Percentiles rank a stretch among this genome's conserved stretches.
These are phyloP conservation scores for Sceloporus undulatus DNA, from an alignment of 2,113 vertebrate genomes.

Conservation along the genomic window DNA sequence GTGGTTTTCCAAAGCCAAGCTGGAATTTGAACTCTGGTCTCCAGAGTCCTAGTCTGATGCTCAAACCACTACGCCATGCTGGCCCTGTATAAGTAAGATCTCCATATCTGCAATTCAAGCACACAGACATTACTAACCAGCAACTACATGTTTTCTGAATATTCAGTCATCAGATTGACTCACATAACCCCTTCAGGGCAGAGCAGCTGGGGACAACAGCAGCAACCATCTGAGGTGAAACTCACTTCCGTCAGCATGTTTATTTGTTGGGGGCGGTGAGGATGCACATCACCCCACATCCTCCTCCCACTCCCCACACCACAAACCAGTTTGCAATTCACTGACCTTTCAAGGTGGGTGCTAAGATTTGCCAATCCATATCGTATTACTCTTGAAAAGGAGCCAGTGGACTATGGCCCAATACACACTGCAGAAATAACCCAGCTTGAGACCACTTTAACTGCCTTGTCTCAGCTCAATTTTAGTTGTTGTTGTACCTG, in stretches of 20 bases:
- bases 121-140: not conserved
- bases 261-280: not conserved
- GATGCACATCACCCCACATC: not conserved
- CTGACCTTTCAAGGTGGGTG: not conserved
- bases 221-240: not conserved
- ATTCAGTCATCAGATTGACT: not conserved
- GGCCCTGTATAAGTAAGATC: not conserved
- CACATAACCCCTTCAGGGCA: not conserved
- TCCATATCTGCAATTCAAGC: not conserved
- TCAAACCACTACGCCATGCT: too few relatives aligned
- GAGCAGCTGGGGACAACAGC: conserved; percentile 12
- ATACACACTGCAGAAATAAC: too few relatives aligned
- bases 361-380: too few relatives aligned
- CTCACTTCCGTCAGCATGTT: conserved; percentile 25
- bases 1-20: too few relatives aligned
- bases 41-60: too few relatives aligned
- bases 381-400: too few relatives aligned
- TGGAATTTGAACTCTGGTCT: too few relatives aligned
- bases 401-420: too few relatives aligned
- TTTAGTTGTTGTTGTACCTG: too few relatives aligned
- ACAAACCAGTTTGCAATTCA: not conserved
- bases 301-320: not conserved
- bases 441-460: too few relatives aligned
- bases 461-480: too few relatives aligned
- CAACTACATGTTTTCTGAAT: not conserved